Conservation (phyloP, 1,140 invertebrate species). For the Leptinotarsa texana region DNA sequence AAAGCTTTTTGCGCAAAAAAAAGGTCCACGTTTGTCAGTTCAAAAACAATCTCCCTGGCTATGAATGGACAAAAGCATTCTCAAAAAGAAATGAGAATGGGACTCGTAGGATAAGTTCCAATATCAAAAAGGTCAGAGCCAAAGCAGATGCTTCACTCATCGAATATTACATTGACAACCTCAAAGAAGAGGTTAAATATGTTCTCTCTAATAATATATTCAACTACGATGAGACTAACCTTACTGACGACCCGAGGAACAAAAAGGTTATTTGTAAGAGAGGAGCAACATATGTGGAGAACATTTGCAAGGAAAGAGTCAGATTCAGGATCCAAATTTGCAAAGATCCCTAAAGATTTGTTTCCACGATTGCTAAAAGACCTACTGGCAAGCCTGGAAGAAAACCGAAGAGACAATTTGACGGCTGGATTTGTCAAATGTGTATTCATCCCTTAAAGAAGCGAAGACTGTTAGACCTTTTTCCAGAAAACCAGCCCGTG, state of each 20-base stretch:
- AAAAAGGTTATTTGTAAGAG: too few species aligned
- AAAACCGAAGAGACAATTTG: too few species aligned
- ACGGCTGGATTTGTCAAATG: not conserved
- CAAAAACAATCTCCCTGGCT: not conserved
- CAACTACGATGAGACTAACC: not conserved
- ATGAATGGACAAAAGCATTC: not conserved
- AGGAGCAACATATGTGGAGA: not conserved
- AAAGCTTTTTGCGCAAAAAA: too few species aligned
- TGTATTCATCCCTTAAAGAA: not conserved
- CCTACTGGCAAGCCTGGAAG: too few species aligned
- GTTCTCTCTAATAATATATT: not conserved
- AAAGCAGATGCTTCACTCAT: too few species aligned
- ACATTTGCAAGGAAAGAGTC: too few species aligned
- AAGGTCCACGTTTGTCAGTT: too few species aligned
- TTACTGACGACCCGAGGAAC: too few species aligned
- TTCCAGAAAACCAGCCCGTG: too few species aligned
- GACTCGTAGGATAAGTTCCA: too few species aligned
- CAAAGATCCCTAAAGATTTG: not conserved
- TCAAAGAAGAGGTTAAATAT: not conserved
- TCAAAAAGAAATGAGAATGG: not conserved
- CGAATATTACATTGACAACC: not conserved
- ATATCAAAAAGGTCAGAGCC: too few species aligned
- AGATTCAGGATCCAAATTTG: constrained; percentile 1
- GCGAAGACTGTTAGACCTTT: not conserved
- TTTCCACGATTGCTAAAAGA: too few species aligned